phyloP scores from a whole-genome alignment of 2,888 invertebrate species.

The Plebejus melissa region DNA sequence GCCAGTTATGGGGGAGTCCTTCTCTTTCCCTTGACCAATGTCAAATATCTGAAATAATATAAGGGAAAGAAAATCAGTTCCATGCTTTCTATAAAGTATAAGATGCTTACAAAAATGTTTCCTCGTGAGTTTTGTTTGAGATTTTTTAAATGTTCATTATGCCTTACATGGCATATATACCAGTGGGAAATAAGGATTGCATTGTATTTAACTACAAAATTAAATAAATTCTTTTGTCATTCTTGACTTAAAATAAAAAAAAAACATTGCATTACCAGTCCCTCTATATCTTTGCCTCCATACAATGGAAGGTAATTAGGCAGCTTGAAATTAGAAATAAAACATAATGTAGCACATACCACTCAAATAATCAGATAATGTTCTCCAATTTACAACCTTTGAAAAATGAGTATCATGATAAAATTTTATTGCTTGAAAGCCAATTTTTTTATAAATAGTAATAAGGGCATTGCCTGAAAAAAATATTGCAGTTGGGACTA shows the following conservation, averaged over 20 bases:
- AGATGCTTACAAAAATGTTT: neutral
- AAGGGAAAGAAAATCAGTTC: slow-evolving; percentile 28
- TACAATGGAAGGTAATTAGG: slow-evolving; percentile 87
- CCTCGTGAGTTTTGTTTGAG: too few relatives aligned
- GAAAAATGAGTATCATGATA: neutral
- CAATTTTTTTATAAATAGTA: neutral
- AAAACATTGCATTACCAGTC: slow-evolving; percentile 79
- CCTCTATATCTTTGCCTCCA: slow-evolving; percentile 85
- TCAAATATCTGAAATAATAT: slow-evolving; percentile 86
- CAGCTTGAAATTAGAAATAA: slow-evolving; percentile 76
- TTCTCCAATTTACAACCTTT: too few relatives aligned
- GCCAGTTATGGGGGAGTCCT: slow-evolving; percentile 90
- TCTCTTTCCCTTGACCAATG: slow-evolving; percentile 87
- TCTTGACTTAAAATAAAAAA: slow-evolving; percentile 20
- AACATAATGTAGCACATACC: slow-evolving; percentile 1
- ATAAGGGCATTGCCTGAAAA: too few relatives aligned
- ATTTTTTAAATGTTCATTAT: too few relatives aligned
- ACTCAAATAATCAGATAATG: neutral
- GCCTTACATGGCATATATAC: neutral
- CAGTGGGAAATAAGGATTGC: neutral
- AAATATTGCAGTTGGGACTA: too few relatives aligned
- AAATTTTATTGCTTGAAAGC: neutral
- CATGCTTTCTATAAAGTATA: too few relatives aligned
- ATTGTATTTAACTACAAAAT: neutral
- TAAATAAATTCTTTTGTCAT: neutral